Base-by-base conservation (phyloP, 2,888 invertebrate genomes). In the Spatulosminthurus flaviceps region DNA sequence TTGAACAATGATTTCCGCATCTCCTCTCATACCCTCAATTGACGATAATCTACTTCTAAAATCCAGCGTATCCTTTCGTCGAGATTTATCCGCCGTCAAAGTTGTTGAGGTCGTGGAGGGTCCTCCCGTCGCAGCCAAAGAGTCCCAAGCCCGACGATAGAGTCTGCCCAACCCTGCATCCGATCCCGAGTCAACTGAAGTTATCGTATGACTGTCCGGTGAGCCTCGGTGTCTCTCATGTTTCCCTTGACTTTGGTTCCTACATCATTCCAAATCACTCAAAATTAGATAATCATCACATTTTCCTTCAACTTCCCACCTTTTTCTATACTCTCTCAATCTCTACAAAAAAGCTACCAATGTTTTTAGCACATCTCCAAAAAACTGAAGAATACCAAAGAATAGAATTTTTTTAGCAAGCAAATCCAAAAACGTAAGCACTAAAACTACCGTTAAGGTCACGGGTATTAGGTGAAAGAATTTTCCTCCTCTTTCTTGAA, bases 121-220 rank as follows among this genome's bases (percentile, higher is more conserved):
- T 21, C 84, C 81, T 79, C 86, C 85, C 67, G 85, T 92, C 2
- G 94, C 92, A 4, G 93, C 92, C 87, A 96, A 90, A 87, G 95
- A 95, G 87, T 96, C 95, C 96, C 96, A 96, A 1, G 96, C 96
- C 88, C 95, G 94, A 34, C 95, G 91, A 88, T 95, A 95, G 82
- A 96, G 90, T 42, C 94, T 94, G 22, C 91, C 91, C 86, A 92
- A 92, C 74, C 94, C 91, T 11, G 94, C 94, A 86, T 95, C 95
- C 0, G 94, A 94, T 74, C 94, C 93, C 74, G 95, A 95, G 87
- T 94, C 95, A 87, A 95, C 93, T 22, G 95, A 95, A 74, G 94
- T 95, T 80, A 95, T 95, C 42, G 95, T 95, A 88, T 95, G 94
- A 89, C 95, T 95, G 88, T 95, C 95, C 43, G 94, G 94, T 13